Percentiles rank a stretch among this genome's conserved stretches.
These are phyloP conservation scores for Halocynthia roretzi DNA, from an alignment of 23 tunicate genomes.

Conservation along the genomic window DNA sequence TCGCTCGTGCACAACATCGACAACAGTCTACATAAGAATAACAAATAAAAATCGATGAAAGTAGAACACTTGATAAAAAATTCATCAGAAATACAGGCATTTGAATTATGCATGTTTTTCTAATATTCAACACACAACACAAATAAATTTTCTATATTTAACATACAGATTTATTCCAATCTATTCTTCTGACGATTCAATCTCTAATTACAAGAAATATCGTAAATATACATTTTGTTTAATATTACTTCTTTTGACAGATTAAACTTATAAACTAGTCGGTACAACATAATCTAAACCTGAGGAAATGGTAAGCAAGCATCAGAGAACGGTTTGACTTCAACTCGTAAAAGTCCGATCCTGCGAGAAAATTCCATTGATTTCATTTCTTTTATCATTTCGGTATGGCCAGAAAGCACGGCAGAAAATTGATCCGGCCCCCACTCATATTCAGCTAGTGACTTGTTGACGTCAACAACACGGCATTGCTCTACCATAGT, in stretches of 20 bases:
- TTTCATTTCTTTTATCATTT: slow-evolving; percentile 70
- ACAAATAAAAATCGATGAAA: not conserved
- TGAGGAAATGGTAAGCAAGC: slow-evolving; percentile 77
- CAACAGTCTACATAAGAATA: slow-evolving; percentile 40
- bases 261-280: too few species aligned
- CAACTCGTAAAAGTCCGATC: slow-evolving; percentile 55
- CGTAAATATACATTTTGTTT: too few species aligned
- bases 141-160: too few species aligned
- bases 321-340: slow-evolving; percentile 49
- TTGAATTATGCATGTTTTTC: not conserved
- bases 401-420: slow-evolving; percentile 54
- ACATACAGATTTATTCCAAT: too few species aligned
- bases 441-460: slow-evolving; percentile 74
- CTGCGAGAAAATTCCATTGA: slow-evolving; percentile 61
- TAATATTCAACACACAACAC: not conserved
- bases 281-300: slow-evolving; percentile 5
- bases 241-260: too few species aligned
- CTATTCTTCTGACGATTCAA: too few species aligned
- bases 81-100: not conserved
- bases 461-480: slow-evolving; percentile 58
- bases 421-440: slow-evolving; percentile 81
- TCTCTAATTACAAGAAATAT: too few species aligned
- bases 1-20: slow-evolving; percentile 65
- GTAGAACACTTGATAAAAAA: not conserved
- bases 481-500: slow-evolving; percentile 71